phyloP scores from a whole-genome alignment of 1,140 invertebrate genomes.

The Batillaria attramentaria region DNA sequence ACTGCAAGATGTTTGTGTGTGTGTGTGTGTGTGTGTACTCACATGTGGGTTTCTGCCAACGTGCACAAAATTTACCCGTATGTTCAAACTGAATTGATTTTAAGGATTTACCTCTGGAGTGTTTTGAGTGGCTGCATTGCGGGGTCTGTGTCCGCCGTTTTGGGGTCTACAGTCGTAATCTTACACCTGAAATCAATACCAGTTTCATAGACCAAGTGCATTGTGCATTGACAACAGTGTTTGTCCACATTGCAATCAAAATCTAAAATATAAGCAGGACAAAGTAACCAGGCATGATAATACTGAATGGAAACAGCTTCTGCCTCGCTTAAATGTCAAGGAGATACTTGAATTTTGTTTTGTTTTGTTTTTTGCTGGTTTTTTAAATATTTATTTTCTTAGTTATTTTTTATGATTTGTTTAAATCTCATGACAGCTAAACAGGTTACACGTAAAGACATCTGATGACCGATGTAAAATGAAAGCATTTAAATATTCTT shows the following conservation, averaged over 20 bases:
- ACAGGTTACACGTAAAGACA: not conserved
- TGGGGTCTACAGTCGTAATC: constrained; percentile 4
- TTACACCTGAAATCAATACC: not conserved
- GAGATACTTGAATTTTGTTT: too few relatives aligned
- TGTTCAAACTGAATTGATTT: too few relatives aligned
- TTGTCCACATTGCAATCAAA: too few relatives aligned
- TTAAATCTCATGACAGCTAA: not conserved
- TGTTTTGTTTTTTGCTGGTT: too few relatives aligned
- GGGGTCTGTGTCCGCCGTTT: not conserved
- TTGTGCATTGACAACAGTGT: too few relatives aligned
- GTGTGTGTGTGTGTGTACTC: constrained; percentile 4
- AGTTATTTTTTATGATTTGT: not conserved
- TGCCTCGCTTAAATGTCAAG: too few relatives aligned
- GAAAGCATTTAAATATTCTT: not conserved
- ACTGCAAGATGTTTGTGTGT: too few relatives aligned
- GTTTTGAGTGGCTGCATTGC: not conserved
- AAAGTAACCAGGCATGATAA: too few relatives aligned
- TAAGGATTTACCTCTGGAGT: not conserved
- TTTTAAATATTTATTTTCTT: not conserved
- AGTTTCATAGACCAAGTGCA: not conserved
- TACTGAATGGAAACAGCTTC: too few relatives aligned
- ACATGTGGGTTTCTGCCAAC: too few relatives aligned
- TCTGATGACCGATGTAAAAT: not conserved
- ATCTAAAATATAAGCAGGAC: too few relatives aligned
- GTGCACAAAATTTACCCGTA: too few relatives aligned